phyloP scores from a whole-genome alignment of 2,888 invertebrate species.

The Cryptocephalus moraei region DNA sequence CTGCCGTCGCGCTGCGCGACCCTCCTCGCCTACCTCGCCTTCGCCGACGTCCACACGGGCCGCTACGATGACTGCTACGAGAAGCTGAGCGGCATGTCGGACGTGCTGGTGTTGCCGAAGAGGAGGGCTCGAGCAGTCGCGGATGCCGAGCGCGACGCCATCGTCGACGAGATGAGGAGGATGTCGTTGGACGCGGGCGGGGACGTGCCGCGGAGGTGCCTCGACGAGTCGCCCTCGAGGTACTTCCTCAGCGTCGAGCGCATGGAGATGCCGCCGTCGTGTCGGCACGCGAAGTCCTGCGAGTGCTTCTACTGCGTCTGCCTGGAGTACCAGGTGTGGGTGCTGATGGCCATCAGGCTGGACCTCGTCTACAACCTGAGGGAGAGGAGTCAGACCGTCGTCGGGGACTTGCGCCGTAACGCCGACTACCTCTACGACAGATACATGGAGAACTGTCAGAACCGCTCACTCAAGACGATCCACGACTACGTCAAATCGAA shows the following conservation, averaged over 20 bases:
- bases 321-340: conserved; percentile 22
- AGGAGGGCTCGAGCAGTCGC: background rate
- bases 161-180: conserved; percentile 5
- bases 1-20: conserved; percentile 24
- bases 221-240: conserved; percentile 15
- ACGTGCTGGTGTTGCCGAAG: conserved; percentile 21
- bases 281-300: conserved; percentile 18
- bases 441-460: conserved; percentile 9
- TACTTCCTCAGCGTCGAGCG: conserved; percentile 12
- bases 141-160: conserved; percentile 2
- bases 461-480: background rate
- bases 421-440: conserved; percentile 16
- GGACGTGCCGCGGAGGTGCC: conserved; percentile 13
- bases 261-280: conserved; percentile 14
- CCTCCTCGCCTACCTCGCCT: conserved; percentile 23
- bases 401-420: conserved; percentile 14
- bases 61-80: conserved; percentile 25
- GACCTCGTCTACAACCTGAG: conserved; percentile 20
- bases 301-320: conserved; percentile 24
- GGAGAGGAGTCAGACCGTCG: conserved; percentile 9
- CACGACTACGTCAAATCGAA: too few relatives aligned
- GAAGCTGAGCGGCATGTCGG: conserved; percentile 24
- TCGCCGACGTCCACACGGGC: conserved; percentile 24
- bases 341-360: conserved; percentile 18
- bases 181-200: conserved; percentile 10